Evolutionary conservation across 30 jellyfish, hydroid and myxozoan genomes (phyloP).

Genomic region (Sanderia malayensis): DNA sequence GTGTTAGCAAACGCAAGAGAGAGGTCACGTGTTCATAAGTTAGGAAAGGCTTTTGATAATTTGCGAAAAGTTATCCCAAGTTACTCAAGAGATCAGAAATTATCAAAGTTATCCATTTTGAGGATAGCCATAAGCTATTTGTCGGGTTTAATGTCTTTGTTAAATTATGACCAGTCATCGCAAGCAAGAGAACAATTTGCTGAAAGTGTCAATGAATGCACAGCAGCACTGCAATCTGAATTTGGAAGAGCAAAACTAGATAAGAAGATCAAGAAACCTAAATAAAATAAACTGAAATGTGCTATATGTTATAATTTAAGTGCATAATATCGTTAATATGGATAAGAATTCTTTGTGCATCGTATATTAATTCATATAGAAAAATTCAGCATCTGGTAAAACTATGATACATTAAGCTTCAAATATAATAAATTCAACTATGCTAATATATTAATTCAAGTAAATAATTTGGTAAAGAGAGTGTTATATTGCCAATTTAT

Average conservation of each 20-base stretch:
- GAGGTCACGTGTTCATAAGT: constrained; percentile 88
- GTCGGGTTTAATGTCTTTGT: constrained; percentile 67
- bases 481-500: no score
- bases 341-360: no score
- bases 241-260: constrained; percentile 85
- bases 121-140: constrained; percentile 84
- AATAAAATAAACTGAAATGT: no score
- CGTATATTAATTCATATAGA: no score
- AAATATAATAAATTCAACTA: no score
- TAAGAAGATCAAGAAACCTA: no score
- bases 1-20: constrained; percentile 93
- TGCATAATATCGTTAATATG: not conserved
- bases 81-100: constrained; percentile 79
- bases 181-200: constrained; percentile 55
- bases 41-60: constrained; percentile 77
- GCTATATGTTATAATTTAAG: no score
- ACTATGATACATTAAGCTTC: no score
- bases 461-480: no score
- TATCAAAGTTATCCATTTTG: constrained; percentile 79
- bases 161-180: constrained; percentile 23
- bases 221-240: constrained; percentile 75
- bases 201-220: constrained; percentile 73
- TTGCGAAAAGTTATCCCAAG: constrained; percentile 87
- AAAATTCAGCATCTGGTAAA: no score
- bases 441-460: no score